These are phyloP conservation scores for Cactoblastis cactorum DNA, from an alignment of 2,888 invertebrate species.

Conservation along the genomic window DNA sequence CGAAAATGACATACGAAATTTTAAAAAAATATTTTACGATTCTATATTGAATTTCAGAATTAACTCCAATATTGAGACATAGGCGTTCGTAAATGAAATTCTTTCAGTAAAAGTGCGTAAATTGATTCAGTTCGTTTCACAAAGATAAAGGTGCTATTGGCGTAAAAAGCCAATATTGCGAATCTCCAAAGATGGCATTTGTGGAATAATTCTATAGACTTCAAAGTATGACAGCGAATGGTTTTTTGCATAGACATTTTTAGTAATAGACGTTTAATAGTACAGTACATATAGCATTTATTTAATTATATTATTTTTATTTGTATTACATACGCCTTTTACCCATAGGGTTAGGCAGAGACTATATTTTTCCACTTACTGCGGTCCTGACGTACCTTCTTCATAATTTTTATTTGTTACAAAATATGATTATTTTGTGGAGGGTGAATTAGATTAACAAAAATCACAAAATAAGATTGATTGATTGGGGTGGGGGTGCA, in stretches of 20 bases:
- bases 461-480: too few species aligned
- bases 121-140: conserved; percentile 4
- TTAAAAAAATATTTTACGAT: background rate
- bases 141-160: conserved; percentile 1
- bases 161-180: conserved; percentile 1
- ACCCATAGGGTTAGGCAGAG: too few species aligned
- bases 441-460: too few species aligned
- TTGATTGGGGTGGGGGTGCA: too few species aligned
- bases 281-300: too few species aligned
- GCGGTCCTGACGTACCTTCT: too few species aligned
- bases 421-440: too few species aligned
- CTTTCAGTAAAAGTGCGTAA: background rate
- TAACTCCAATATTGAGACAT: background rate
- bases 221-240: background rate
- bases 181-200: background rate
- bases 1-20: too few species aligned
- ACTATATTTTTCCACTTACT: too few species aligned
- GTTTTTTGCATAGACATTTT: background rate
- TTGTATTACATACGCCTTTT: too few species aligned
- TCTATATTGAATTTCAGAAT: background rate
- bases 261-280: background rate
- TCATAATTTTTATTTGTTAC: too few species aligned
- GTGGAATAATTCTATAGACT: conserved; percentile 8
- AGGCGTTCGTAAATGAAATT: background rate
- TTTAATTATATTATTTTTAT: too few species aligned